These are phyloP conservation scores for Melanargia galathea DNA, from an alignment of 2,888 invertebrate genomes.

Conservation along the genomic window DNA sequence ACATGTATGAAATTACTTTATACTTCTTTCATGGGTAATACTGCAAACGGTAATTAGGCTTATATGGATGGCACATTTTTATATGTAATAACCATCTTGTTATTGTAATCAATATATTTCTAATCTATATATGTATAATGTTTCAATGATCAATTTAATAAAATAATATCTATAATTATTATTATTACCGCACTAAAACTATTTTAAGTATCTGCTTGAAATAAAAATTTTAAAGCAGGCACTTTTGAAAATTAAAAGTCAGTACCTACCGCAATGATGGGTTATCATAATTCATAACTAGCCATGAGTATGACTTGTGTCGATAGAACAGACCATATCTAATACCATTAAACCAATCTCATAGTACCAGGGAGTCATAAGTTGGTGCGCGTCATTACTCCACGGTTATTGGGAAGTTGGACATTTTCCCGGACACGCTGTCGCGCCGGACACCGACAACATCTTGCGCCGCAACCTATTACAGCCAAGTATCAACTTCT, in stretches of 20 bases:
- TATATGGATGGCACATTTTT: too few relatives aligned
- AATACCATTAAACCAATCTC: constrained; percentile 34
- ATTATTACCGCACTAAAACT: constrained; percentile 1
- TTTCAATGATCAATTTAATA: too few relatives aligned
- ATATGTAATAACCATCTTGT: too few relatives aligned
- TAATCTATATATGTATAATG: too few relatives aligned
- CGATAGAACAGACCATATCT: constrained; percentile 10
- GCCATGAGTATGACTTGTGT: not conserved
- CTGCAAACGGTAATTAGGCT: too few relatives aligned
- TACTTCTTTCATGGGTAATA: too few relatives aligned
- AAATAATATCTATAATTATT: too few relatives aligned
- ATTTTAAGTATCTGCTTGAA: not conserved
- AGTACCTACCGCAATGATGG: constrained; percentile 7
- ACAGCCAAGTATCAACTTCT: constrained; percentile 64
- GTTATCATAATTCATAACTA: constrained; percentile 2
- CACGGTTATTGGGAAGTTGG: constrained; percentile 75
- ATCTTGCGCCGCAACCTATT: constrained; percentile 78
- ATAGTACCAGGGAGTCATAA: constrained; percentile 59
- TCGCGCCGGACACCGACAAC: constrained; percentile 60
- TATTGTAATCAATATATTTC: too few relatives aligned
- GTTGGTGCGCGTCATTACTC: constrained; percentile 70
- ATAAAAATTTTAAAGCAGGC: not conserved
- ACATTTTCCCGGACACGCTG: constrained; percentile 61
- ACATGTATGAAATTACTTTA: too few relatives aligned
- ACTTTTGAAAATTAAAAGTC: constrained; percentile 10